phyloP scores from a whole-genome alignment of 2,113 vertebrate genomes.

The Saguinus imperator region DNA sequence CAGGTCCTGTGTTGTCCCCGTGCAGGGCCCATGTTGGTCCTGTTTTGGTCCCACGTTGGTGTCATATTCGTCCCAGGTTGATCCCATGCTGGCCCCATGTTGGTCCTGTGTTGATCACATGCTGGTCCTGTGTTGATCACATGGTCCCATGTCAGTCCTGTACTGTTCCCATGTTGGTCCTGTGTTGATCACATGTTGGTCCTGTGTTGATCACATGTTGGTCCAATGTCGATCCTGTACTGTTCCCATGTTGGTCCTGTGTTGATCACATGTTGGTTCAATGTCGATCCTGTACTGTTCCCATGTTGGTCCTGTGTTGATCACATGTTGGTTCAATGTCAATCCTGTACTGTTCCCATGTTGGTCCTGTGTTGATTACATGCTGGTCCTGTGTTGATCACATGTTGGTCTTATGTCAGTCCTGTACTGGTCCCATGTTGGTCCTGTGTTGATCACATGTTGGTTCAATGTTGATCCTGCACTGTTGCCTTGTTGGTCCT shows the following conservation, averaged over 20 bases:
- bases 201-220: background rate
- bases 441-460: fast-evolving
- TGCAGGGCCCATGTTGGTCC: background rate
- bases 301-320: no score
- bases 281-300: no score
- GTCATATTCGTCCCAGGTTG: background rate
- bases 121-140: no score
- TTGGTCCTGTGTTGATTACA: fast-evolving
- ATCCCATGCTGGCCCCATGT: background rate
- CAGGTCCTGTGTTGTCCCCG: background rate
- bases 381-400: no score
- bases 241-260: no score
- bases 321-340: fast-evolving
- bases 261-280: no score
- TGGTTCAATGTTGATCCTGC: no score
- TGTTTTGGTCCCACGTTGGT: background rate
- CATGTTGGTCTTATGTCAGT: no score
- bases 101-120: background rate
- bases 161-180: background rate
- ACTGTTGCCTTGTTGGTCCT: no score
- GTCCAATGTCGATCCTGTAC: no score
- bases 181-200: no score
- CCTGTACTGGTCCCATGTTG: no score
- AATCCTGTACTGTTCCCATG: fast-evolving
- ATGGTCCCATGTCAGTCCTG: background rate